Evolutionary conservation across 2,888 invertebrate genomes (phyloP), one percentile per base, ranked within the genome.

Genomic region (Darwinula stevensoni): DNA sequence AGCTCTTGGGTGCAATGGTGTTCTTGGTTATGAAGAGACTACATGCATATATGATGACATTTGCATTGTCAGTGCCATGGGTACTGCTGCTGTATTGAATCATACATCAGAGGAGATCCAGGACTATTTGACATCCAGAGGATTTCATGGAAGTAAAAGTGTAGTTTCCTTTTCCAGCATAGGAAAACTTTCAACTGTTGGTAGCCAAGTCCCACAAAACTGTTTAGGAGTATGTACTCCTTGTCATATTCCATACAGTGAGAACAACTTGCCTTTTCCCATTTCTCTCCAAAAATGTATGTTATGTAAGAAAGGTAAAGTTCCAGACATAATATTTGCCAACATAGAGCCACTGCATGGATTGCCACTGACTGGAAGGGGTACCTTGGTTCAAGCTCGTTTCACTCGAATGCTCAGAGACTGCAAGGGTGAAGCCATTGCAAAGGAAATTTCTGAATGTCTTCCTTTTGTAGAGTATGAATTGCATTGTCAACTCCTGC

Each of bases 391-490:
- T 37, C 69, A 71, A 46, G 63, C 65, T 32, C 70, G 72, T 39
- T 71, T 74, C 0, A 67, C 73, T 32, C 63, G 76, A 29, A 60
- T 66, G 1, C 67, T 82, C 40, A 65, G 68, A 29, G 74, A 76
- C 40, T 59, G 69, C 4, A 63, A 71, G 9, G 71, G 75, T 0
- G 86, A 86, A 53, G 22, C 35, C 1, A 72, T 73, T 40, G 80
- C 91, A 3, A 68, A 84, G 42, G 88, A 91, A 54, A 76, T 94
- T 36, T 86, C 86, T 2, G 78, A 91, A 56, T 75, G 75, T 42
- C 57, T 91, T 33, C 91, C 91, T 1, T 91, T 91, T 56, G 53
- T 91, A 33, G 91, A 94, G 50, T 91, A 88, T 49, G 88, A 94
- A 49, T 56, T 94, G 30, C 86, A 94, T 51, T 67, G 78, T 36